Conservation (phyloP, 2,888 invertebrate genomes). For the Ellobium chinense region DNA sequence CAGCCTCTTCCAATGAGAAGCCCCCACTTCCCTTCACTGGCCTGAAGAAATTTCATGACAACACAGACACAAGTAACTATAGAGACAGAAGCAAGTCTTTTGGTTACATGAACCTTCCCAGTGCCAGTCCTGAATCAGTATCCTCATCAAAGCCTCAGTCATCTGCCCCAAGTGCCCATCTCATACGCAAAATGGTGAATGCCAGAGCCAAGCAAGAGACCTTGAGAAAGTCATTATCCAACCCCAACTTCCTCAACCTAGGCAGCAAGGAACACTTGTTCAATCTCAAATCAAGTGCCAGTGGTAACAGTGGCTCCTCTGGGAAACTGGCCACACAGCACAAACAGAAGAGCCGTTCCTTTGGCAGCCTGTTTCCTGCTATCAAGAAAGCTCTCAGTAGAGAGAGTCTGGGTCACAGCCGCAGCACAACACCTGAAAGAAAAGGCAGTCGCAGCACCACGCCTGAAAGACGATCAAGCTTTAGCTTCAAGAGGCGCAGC, state of each 20-base stretch:
- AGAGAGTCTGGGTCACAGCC: slow-evolving; percentile 54
- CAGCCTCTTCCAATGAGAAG: slow-evolving; percentile 46
- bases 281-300: slow-evolving; percentile 54
- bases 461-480: slow-evolving; percentile 28
- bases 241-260: slow-evolving; percentile 71
- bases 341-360: slow-evolving; percentile 55
- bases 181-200: slow-evolving; percentile 51
- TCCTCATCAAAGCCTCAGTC: slow-evolving; percentile 16
- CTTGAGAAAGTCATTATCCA: slow-evolving; percentile 68
- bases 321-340: neutral
- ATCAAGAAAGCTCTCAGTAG: slow-evolving; percentile 51
- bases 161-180: slow-evolving; percentile 42
- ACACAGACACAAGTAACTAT: slow-evolving; percentile 52
- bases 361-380: slow-evolving; percentile 55
- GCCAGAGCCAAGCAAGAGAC: slow-evolving; percentile 48
- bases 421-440: slow-evolving; percentile 48
- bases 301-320: slow-evolving; percentile 24
- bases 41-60: slow-evolving; percentile 64
- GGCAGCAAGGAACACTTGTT: slow-evolving; percentile 64
- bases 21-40: slow-evolving; percentile 65
- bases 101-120: slow-evolving; percentile 49
- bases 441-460: slow-evolving; percentile 31
- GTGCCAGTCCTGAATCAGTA: neutral
- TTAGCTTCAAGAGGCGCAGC: slow-evolving; percentile 48
- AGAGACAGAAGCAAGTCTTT: slow-evolving; percentile 53